These are phyloP conservation scores for Gymnodraco acuticeps DNA, from an alignment of 2,797 vertebrate species.

Conservation along the genomic window DNA sequence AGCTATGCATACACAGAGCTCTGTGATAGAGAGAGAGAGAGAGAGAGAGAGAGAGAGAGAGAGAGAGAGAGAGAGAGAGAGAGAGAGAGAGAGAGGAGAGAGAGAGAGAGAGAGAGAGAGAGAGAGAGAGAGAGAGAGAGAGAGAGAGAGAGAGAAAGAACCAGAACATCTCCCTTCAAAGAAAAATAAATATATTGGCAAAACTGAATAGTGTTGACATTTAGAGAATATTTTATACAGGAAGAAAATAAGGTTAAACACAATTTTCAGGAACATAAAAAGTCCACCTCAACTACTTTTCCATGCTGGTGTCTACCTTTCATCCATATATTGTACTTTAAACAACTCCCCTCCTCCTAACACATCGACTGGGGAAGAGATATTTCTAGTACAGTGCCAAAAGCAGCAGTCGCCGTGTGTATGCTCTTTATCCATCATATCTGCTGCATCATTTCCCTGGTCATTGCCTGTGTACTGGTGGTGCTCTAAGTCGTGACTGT, in stretches of 20 bases:
- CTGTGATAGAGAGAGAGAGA: constrained; percentile 31
- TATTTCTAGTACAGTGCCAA: constrained; percentile 43
- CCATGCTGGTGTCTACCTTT: constrained; percentile 40
- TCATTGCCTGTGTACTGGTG: constrained; percentile 66
- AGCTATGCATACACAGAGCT: constrained; percentile 52
- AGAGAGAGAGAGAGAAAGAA: constrained; percentile 29
- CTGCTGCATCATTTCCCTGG: constrained; percentile 69
- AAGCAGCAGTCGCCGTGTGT: constrained; percentile 57
- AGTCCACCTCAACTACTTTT: constrained; percentile 44
- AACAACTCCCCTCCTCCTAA: constrained; percentile 11
- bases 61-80: constrained; percentile 27
- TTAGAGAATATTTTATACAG: constrained; percentile 65
- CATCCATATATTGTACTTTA: constrained; percentile 25
- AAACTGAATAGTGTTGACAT: constrained; percentile 66
- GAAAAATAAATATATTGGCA: constrained; percentile 63
- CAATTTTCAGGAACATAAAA: constrained; percentile 59
- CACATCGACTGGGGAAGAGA: constrained; percentile 27
- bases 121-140: constrained; percentile 27
- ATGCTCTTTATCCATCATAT: constrained; percentile 69
- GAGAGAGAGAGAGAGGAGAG: constrained; percentile 26
- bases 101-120: constrained; percentile 27
- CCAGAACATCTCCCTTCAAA: constrained; percentile 65
- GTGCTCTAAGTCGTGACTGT: constrained; percentile 66
- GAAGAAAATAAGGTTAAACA: constrained; percentile 58
- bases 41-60: constrained; percentile 29